Base-by-base conservation (phyloP, 1,140 invertebrate species). In the Brachystomella parvula region DNA sequence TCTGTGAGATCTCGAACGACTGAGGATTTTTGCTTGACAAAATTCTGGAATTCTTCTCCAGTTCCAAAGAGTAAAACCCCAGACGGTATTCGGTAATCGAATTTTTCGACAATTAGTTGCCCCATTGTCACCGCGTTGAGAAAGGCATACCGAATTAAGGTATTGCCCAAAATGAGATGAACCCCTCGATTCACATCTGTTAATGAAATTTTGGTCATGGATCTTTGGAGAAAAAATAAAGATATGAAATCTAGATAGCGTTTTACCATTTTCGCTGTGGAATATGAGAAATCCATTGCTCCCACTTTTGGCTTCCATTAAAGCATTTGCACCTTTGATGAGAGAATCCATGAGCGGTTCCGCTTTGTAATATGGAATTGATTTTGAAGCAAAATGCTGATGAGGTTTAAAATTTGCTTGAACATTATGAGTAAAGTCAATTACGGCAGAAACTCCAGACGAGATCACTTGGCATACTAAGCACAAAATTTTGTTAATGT, bases 261-360 rank as follows among this genome's bases (percentile, higher is more conserved):
- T 6, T 12, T 63, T 65, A 69, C 68, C 67, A 17, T 63, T 31
- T 26, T 71, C 65, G 3, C 47, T 56, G 19, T 69, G 67, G 58
- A 73, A 73, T 29, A 73, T 73, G 1, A 71, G 31, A 31, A 71
- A 73, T 19, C 72, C 72, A 63, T 73, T 73, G 47, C 69, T 73
- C 1, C 47, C 63, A 56, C 68, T 67, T 53, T 69, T 71, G 0
- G 47, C 21, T 33, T 71, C 53, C 12, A 73, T n/a, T 49, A 73
- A 59, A 6, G 65, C 61, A 47, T 73, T 67, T 12, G 61, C 39
- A n/a, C 67, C 67, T 31, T 44, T 33, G 3, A 71, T 64, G 15
- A 71, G 33, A 19, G 53, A 63, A 31, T 73, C 68, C 3, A 62
- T 60, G 17, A 69, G 72, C 9, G 66, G n/a, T 12, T 70, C 63